Base-by-base conservation (phyloP, 2,888 invertebrate genomes). In the Epirrhoe alternata region DNA sequence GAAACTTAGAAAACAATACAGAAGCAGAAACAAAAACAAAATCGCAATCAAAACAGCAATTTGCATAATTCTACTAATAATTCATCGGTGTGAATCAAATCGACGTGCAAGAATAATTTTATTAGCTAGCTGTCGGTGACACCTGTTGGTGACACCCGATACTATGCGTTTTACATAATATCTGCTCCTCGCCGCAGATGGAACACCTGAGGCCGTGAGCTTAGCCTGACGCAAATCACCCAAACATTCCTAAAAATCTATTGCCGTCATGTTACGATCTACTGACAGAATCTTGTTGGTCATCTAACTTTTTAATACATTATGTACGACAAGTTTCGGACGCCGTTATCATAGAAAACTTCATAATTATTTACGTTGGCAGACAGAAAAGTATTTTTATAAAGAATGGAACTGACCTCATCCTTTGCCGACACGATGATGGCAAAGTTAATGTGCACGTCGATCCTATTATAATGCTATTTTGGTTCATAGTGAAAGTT, bases 91-190 rank as follows among this genome's bases (percentile, higher is more conserved):
- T 51, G 66, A 64, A 78, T 74, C 69, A 71, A 74, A 77, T 77
- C 73, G 77, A 77, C 77, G 76, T 63, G 67, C 74, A 71, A 78
- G 70, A 81, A 75, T 84, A 79, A 81, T 84, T 84, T 81, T 82
- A 85, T 84, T 84, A 83, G 74, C 56, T 83, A 82, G 75, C 56
- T 64, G 66, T 73, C 67, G 78, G 76, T 78, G 80, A 82, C 87
- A 89, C 88, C 88, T 88, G 89, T 83, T 79, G 77, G 74, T 72
- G 87, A 82, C 74, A 89, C 73, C 79, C 75, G 87, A 89, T 83
- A 88, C 82, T 71, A 72, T 70, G 77, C 81, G 78, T 79, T 86
- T 87, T 86, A 86, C 85, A 85, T 88, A 87, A 88, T 84, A 83
- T 77, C 68, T 71, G 74, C 73, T 71, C 68, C 77, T 71, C 76